Conservation (phyloP, 2,888 invertebrate species). For the Sussaba pulchella region DNA sequence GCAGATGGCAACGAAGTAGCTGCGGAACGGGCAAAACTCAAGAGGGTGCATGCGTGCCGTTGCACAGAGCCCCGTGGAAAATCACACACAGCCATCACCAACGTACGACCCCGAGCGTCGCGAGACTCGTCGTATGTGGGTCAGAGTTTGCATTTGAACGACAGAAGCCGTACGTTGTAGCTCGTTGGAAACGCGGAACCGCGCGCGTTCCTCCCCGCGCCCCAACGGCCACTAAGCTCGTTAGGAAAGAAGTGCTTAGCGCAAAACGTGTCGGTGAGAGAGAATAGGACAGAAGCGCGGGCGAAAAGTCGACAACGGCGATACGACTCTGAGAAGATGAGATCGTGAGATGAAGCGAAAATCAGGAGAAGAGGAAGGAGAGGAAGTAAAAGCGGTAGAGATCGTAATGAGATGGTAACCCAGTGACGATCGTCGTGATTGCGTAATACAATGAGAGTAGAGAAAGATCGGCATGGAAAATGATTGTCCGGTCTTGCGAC, state of each 20-base stretch:
- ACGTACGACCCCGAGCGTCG: background rate
- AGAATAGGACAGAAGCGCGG: slow-evolving; percentile 52
- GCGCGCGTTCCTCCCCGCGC: background rate
- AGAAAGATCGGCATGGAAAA: no score
- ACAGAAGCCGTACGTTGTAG: slow-evolving; percentile 74
- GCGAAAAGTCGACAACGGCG: slow-evolving; percentile 18
- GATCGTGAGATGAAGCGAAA: slow-evolving; percentile 12
- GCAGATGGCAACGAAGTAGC: slow-evolving; percentile 34
- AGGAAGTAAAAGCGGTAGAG: background rate
- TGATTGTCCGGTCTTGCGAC: no score
- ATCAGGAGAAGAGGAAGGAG: background rate
- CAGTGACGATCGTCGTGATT: slow-evolving; percentile 13
- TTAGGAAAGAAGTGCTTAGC: slow-evolving; percentile 72
- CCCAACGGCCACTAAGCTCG: slow-evolving; percentile 74
- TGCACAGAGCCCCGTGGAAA: slow-evolving; percentile 59
- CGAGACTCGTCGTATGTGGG: slow-evolving; percentile 72
- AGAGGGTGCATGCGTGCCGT: slow-evolving; percentile 56
- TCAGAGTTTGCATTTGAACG: slow-evolving; percentile 74
- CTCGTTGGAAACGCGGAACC: slow-evolving; percentile 40
- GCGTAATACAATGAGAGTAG: slow-evolving; percentile 18
- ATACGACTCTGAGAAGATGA: slow-evolving; percentile 7
- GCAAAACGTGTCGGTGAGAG: slow-evolving; percentile 60
- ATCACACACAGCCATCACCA: slow-evolving; percentile 46
- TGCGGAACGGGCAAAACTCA: slow-evolving; percentile 38
- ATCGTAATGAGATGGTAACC: slow-evolving; percentile 47